Base-by-base conservation (phyloP, 2,888 invertebrate species). In the Steinernema hermaphroditum region DNA sequence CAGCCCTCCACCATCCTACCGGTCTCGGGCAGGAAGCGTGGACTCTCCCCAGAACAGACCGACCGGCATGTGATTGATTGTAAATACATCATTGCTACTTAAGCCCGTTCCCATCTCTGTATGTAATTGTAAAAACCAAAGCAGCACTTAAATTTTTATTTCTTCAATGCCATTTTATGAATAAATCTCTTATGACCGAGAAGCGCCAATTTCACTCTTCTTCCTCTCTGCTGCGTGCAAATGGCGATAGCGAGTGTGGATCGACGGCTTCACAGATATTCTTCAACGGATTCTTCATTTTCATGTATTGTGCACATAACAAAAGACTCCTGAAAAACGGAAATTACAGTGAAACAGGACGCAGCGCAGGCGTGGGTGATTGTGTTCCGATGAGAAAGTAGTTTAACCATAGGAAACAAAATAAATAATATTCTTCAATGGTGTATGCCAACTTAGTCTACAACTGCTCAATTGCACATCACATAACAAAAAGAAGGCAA, bases 1-100 rank as follows among this genome's bases (percentile, higher is more conserved):
- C 75, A 70, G 72, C 16, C 77, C 77, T 27, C 77, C 77, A 14
- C 77, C 77, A 1, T 77, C 77, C 16, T 77, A 77, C 44, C 70
- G 75, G 19, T 77, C 77, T 22, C 68, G 46, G 19, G 71, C 73
- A 22, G 73, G 68, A n/a, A 78, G 75, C 68, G 22, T 77, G 50
- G 75, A 77, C 62, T 62, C 27, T 16, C 32, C 62, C 14, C 62
- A 62, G 62, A 1, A 19, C 24, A 29, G 29, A 16, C 4, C 62
- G 32, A 34, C 29, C 62, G 62, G 24, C 27, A 16, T 62, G 29
- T 32, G 27, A 62, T 19, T n/a, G n/a, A n/a, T 4, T 62, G 62
- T 34, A 29, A 27, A 62, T 62, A 32, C 62, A 19, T 19, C 32
- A 9, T 14, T 12, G 4, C 37, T 37, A 37, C 37, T 37, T 37